Conservation (phyloP, 2,888 invertebrate species). For the Philereme vetulata region DNA sequence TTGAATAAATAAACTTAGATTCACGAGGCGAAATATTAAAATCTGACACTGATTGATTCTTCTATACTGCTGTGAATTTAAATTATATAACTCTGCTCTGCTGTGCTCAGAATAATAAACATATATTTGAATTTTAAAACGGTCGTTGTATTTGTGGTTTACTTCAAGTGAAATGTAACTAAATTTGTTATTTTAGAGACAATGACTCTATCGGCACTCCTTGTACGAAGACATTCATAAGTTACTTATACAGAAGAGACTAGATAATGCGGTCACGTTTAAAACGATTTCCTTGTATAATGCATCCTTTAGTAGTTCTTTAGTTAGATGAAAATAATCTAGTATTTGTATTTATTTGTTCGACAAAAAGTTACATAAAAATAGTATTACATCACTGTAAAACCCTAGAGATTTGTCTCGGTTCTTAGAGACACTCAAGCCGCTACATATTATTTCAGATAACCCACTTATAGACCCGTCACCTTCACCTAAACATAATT, state of each 20-base stretch:
- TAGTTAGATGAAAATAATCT: too few species aligned
- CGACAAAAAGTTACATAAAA: too few species aligned
- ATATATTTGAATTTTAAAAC: slow-evolving; percentile 28
- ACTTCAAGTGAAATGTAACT: slow-evolving; percentile 21
- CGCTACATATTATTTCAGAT: too few species aligned
- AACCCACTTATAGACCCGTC: too few species aligned
- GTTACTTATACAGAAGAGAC: slow-evolving; percentile 15
- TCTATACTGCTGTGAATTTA: slow-evolving; percentile 10
- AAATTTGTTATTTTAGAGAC: slow-evolving; percentile 26
- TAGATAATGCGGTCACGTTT: slow-evolving; percentile 22
- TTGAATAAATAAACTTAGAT: slow-evolving; percentile 41
- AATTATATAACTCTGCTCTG: slow-evolving; percentile 6
- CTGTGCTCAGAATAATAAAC: slow-evolving; percentile 22
- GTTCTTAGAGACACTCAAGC: too few species aligned
- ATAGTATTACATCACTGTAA: too few species aligned
- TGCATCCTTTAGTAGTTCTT: background rate
- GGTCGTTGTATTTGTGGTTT: slow-evolving; percentile 18
- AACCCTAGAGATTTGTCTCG: too few species aligned
- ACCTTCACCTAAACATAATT: too few species aligned
- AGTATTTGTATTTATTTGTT: too few species aligned
- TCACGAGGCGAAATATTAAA: slow-evolving; percentile 24
- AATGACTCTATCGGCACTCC: slow-evolving; percentile 22
- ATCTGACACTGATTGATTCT: slow-evolving; percentile 27
- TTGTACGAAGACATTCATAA: slow-evolving; percentile 12
- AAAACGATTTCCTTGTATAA: slow-evolving; percentile 2